Conservation (phyloP, 1,140 invertebrate species). For the Drosophila saltans region DNA sequence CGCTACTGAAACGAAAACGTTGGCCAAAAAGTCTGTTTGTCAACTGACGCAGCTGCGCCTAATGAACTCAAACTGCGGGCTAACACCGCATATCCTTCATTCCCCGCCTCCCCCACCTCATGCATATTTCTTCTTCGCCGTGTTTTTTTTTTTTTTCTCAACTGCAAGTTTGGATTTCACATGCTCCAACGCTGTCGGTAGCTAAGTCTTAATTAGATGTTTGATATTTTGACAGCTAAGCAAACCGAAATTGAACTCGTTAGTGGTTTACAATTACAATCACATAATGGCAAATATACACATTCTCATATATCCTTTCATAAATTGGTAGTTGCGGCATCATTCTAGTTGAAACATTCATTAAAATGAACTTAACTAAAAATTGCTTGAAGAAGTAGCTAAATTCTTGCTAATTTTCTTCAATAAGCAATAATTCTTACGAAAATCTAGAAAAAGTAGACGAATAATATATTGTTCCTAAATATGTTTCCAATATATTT, state of each 20-base stretch:
- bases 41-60: conserved; percentile 58
- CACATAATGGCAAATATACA: not conserved
- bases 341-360: not conserved
- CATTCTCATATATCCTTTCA: not conserved
- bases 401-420: too few species aligned
- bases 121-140: conserved; percentile 15
- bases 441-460: too few species aligned
- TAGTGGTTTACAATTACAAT: conserved; percentile 55
- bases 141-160: conserved; percentile 42
- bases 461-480: too few species aligned
- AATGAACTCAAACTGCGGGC: conserved; percentile 66
- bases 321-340: not conserved
- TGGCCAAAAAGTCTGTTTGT: conserved; percentile 63
- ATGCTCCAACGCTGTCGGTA: conserved; percentile 29
- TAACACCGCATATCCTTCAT: conserved; percentile 26
- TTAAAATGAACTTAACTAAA: too few species aligned
- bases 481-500: too few species aligned
- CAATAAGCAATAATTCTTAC: too few species aligned
- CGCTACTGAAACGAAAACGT: conserved; percentile 46
- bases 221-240: conserved; percentile 57
- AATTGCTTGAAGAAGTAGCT: too few species aligned
- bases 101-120: not conserved
- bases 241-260: conserved; percentile 53
- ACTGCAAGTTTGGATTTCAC: conserved; percentile 18
- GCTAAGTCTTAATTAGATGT: conserved; percentile 66